Evolutionary conservation across 2,113 vertebrate species (phyloP).

Genomic region (Lepus timidus): DNA sequence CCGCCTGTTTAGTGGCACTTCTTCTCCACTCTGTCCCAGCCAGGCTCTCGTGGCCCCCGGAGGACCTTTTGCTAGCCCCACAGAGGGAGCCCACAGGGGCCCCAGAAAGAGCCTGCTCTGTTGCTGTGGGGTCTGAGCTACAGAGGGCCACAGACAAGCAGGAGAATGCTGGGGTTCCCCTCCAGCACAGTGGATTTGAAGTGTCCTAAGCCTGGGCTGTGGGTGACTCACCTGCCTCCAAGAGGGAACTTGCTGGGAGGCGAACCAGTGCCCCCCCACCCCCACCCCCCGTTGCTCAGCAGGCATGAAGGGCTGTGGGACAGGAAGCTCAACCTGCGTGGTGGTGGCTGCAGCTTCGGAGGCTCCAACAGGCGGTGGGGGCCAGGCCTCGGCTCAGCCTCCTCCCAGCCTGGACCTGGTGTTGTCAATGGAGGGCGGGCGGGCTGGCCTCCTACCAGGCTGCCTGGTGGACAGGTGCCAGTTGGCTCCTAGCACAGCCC

Average conservation of each 20-base stretch:
- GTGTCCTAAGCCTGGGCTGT: neutral
- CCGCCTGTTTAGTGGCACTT: neutral
- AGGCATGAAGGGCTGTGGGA: neutral
- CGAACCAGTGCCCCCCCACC: neutral
- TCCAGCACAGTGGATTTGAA: neutral
- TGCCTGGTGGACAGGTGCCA: constrained; percentile 61
- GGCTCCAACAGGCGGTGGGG: too few species aligned
- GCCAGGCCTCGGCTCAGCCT: neutral
- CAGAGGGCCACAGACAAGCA: neutral
- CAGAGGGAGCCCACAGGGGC: neutral
- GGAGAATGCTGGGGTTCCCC: neutral
- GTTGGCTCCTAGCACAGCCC: constrained; percentile 58
- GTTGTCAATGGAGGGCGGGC: constrained; percentile 33
- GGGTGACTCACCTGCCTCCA: neutral
- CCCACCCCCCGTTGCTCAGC: neutral
- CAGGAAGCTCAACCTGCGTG: too few species aligned
- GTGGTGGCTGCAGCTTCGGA: too few species aligned
- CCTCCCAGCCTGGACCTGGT: neutral
- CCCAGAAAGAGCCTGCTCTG: neutral
- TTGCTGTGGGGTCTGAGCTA: neutral
- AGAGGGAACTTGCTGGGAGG: neutral
- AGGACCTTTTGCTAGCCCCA: neutral
- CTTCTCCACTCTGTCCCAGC: neutral
- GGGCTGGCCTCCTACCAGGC: constrained; percentile 45
- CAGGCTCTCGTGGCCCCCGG: neutral